Evolutionary conservation across 2,113 vertebrate genomes (phyloP), one percentile per base, ranked within the genome.

Genomic region (Puntigrus tetrazona): DNA sequence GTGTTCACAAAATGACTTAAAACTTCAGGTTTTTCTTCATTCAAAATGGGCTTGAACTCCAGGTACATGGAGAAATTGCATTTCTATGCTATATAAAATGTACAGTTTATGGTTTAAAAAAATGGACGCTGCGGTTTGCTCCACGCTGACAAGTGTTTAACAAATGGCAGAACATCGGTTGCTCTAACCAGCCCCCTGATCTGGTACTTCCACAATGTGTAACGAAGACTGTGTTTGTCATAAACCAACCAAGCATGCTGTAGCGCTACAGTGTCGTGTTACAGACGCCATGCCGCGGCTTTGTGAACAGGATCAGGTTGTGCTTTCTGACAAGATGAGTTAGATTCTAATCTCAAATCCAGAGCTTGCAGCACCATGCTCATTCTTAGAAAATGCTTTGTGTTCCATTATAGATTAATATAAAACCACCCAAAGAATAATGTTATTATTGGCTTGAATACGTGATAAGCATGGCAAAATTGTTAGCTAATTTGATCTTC

Each of bases 251-350:
- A 47, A 50, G 36, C 86, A 29, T 67, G 41, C 14, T 25, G 59
- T 38, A 69, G 36, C 84, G 57, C 65, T 82, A 81, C 29, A 80
- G 70, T 67, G 38, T 61, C 47, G 50, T 61, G 79, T 87, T 82
- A 84, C 86, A 84, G n/a, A n/a, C n/a, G n/a, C n/a, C n/a, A n/a
- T n/a, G n/a, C n/a, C 0, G 10, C 77, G 72, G 38, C 77, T 84
- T 84, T 84, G 77, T 84, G 82, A 84, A 25, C 8, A 31, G 70
- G 70, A 55, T 50, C 20, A 5, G 63, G 65, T 70, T 83, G 81
- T 80, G 57, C 55, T 79, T 69, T 79, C 65, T 83, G 41, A 38
- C 31, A 11, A 50, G 65, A 74, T n/a, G 74, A 74, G n/a, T n/a
- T 52, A 83, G 50, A 16, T 79, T 38, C 55, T 63, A 14, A 61